Evolutionary conservation across 2,113 vertebrate species (phyloP), one percentile per base, ranked within the genome.

Genomic region (Myrmecophaga tridactyla): DNA sequence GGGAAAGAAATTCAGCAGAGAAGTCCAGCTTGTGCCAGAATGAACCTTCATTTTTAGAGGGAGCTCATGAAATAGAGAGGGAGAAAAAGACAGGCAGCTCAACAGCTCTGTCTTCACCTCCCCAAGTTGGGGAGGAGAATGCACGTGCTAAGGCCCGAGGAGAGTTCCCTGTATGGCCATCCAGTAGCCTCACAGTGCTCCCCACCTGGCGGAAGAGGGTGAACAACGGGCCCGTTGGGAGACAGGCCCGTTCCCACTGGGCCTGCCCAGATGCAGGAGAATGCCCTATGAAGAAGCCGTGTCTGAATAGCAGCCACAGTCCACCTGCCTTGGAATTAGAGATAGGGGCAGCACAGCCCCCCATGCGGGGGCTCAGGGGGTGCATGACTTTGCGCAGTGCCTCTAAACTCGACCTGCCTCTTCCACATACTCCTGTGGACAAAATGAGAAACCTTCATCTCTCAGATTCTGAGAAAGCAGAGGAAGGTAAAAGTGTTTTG

Each of bases 401-500:
- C 8, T 78, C 89, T 17, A 9, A 21, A 3, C 1, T 0, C 0
- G 0, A 39, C 20, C 6, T 0, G 0, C n/a, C n/a, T 8, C 3
- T 29, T 6, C 23, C 63, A 0, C 10, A 0, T 0, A 0, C 10
- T 12, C 3, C 7, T 6, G 0, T 1, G 0, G 51, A 25, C 4
- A 58, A 53, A 94, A 12, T 1, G 0, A 20, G 86, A 36, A 13
- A 0, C 0, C 80, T 86, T 13, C 85, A 31, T 31, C 86, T 77
- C 53, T 92, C 69, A 2, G 96, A 94, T 41, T 83, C 78, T 0
- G 95, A 97, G 83, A 94, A 94, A 4, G 96, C 92, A 9, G 97
- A 98, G 41, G 90, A 95, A 98, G 98, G 98, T 98, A 97, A 87
- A 29, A 69, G 23, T 58, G 53, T 1, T 2, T 69, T 0, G 1